These are phyloP conservation scores for Equus quagga DNA, from an alignment of 2,113 vertebrate genomes.

Conservation along the genomic window DNA sequence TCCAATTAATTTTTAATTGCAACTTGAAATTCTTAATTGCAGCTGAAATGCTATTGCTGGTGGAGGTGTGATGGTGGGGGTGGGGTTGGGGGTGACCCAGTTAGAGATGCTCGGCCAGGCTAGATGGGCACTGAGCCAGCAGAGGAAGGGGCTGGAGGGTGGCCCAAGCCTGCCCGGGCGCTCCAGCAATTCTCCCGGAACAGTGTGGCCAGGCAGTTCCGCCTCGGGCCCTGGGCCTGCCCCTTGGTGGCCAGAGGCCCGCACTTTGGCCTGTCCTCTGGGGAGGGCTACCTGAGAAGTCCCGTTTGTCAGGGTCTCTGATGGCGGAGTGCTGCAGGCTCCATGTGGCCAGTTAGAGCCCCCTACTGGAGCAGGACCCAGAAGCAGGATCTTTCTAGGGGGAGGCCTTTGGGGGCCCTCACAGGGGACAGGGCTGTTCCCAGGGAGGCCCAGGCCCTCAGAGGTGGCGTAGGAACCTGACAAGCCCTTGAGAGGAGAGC, in stretches of 20 bases:
- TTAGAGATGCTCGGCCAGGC: slow-evolving; percentile 9
- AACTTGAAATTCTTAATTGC: slow-evolving; percentile 79
- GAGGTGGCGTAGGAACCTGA: not conserved
- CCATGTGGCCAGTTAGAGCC: not conserved
- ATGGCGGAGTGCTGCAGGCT: not conserved
- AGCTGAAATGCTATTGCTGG: slow-evolving; percentile 62
- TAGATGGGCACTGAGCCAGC: not conserved
- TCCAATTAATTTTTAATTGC: slow-evolving; percentile 84
- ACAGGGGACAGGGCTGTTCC: not conserved
- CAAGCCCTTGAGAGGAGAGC: not conserved
- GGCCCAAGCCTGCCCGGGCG: not conserved
- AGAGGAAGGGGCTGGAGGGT: not conserved
- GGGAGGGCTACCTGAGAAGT: not conserved
- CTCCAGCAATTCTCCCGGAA: not conserved
- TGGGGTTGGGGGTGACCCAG: slow-evolving; percentile 60
- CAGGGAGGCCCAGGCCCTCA: not conserved
- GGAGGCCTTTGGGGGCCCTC: not conserved
- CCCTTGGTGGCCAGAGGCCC: not conserved
- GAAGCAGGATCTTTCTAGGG: not conserved
- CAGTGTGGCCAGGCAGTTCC: not conserved
- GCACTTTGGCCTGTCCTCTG: not conserved
- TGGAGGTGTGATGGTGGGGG: slow-evolving; percentile 4
- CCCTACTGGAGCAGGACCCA: not conserved
- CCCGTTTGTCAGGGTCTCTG: slow-evolving; percentile 50
- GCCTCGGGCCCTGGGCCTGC: not conserved